phyloP scores from a whole-genome alignment of 2,888 invertebrate genomes.

The Clanis bilineata region DNA sequence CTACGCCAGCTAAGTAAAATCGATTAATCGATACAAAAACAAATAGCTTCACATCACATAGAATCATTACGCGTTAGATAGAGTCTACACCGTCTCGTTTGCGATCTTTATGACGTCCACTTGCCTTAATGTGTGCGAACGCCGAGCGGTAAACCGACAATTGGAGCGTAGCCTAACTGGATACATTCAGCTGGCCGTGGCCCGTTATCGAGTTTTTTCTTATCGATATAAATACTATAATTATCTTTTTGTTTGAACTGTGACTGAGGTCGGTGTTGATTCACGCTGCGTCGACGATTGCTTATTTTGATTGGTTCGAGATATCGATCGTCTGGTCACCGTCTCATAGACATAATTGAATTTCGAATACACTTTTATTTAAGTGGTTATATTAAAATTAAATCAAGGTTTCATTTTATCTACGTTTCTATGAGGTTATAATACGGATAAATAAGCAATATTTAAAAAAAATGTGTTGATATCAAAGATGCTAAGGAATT shows the following conservation, averaged over 20 bases:
- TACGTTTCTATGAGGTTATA: too few relatives aligned
- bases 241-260: neutral
- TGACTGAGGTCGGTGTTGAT: neutral
- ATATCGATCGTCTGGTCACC: neutral
- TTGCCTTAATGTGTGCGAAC: constrained; percentile 25
- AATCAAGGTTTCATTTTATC: too few relatives aligned
- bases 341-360: too few relatives aligned
- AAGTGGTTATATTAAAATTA: too few relatives aligned
- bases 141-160: constrained; percentile 51
- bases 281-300: neutral
- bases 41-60: neutral
- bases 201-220: constrained; percentile 50
- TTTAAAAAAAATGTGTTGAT: too few relatives aligned
- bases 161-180: constrained; percentile 71
- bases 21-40: neutral
- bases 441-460: too few relatives aligned
- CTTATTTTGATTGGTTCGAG: neutral
- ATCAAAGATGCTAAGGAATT: too few relatives aligned
- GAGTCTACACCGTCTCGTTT: neutral
- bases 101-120: constrained; percentile 17
- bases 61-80: neutral
- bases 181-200: constrained; percentile 34
- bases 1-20: too few relatives aligned
- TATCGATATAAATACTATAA: constrained; percentile 34
- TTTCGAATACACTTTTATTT: neutral